Base-by-base conservation (phyloP, 2,888 invertebrate species). In the Flabesymbios commensalis region DNA sequence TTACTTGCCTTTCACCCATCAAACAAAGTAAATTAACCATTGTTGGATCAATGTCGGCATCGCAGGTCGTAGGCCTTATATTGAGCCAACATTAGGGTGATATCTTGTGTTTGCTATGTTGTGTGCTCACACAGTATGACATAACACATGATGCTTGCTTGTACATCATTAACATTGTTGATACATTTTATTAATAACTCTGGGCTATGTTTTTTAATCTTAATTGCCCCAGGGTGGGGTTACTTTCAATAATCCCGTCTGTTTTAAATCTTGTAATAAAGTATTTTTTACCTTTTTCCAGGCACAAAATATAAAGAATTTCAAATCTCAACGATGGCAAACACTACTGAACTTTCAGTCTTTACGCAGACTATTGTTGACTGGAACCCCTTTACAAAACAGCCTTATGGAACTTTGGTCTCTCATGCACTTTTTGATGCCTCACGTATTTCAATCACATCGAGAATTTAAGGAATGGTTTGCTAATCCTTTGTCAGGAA, bases 241-340 rank as follows among this genome's bases (percentile, higher is more conserved):
- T n/a, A n/a, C n/a, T n/a, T n/a, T n/a, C n/a, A n/a, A n/a, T n/a
- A n/a, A n/a, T n/a, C n/a, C n/a, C n/a, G n/a, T n/a, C n/a, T n/a
- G n/a, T n/a, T n/a, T n/a, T n/a, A n/a, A n/a, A 10, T 36, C 39
- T 36, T 36, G n/a, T 14, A 14, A 14, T 36, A 10, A n/a, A 14
- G 39, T 36, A 14, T n/a, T n/a, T 36, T 36, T 36, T 36, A 14
- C 48, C 19, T 14, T 39, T 41, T 51, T 49, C 5, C 69, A 97
- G 85, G 98, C 98, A 39, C 99, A 99, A 83, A 98, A 99, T 81
- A 99, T 99, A 65, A 99, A 99, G 85, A 99, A 99, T 85, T 99
- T 98, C 83, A 98, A 98, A 83, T 96, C 96, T 24, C 98, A 98
- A 82, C 87, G 99, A 66, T 99, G 99, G 99, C 98, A 98, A 84